Evolutionary conservation across 2,888 invertebrate species (phyloP).

Genomic region (Mycalesis mineus): DNA sequence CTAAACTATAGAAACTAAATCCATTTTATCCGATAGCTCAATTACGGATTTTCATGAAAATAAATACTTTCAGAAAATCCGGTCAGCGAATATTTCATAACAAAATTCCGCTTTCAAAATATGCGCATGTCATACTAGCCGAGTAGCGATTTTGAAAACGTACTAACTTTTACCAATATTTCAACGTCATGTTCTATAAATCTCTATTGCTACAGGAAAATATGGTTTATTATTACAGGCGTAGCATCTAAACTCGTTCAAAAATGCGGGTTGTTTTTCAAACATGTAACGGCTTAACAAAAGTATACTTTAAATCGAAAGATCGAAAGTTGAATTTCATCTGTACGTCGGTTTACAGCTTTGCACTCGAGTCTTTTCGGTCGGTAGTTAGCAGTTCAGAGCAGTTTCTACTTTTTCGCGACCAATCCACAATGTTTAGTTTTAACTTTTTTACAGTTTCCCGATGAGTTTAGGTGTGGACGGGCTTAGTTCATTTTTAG

Average conservation of each 20-base stretch:
- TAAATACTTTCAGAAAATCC: not conserved
- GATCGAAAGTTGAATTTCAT: not conserved
- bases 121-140: conserved; percentile 10
- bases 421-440: conserved; percentile 11
- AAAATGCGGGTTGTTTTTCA: not conserved
- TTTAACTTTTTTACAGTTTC: conserved; percentile 4
- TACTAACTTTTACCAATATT: conserved; percentile 17
- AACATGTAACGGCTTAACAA: not conserved
- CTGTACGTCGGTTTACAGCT: not conserved
- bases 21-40: not conserved
- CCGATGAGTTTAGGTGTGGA: not conserved
- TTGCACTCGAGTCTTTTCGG: not conserved
- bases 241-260: not conserved
- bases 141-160: conserved; percentile 16
- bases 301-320: not conserved
- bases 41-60: not conserved
- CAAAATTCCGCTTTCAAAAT: conserved; percentile 14
- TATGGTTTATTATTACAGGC: not conserved
- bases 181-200: not conserved
- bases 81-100: conserved; percentile 14
- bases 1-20: too few relatives aligned
- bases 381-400: conserved; percentile 7
- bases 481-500: not conserved
- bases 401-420: conserved; percentile 18
- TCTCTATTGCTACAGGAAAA: not conserved